Conservation (phyloP, 2,888 invertebrate species). For the Trypoxylon attenuatum region DNA sequence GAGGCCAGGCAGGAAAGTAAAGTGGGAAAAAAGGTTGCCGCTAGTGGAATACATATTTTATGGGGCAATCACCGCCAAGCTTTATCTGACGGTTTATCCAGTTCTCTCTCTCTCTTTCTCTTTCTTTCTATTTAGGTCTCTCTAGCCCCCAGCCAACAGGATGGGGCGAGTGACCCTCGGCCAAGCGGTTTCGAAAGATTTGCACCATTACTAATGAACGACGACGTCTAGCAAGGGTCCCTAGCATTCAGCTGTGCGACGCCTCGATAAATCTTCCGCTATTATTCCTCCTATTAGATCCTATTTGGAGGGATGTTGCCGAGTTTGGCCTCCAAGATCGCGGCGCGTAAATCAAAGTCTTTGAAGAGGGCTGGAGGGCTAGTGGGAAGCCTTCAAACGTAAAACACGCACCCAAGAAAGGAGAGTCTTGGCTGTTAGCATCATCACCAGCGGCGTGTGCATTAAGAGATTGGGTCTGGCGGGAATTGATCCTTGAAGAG, state of each 20-base stretch:
- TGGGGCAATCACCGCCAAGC: constrained; percentile 70
- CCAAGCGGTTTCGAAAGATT: constrained; percentile 47
- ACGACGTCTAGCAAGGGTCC: constrained; percentile 6
- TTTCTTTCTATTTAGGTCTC: constrained; percentile 25
- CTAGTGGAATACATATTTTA: constrained; percentile 71
- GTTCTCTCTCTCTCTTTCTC: no score
- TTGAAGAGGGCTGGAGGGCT: neutral
- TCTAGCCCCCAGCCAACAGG: neutral
- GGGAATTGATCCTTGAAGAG: no score
- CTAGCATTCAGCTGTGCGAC: constrained; percentile 11
- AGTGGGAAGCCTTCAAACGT: no score
- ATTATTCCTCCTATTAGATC: neutral
- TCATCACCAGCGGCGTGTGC: no score
- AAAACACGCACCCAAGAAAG: no score
- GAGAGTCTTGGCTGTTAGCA: no score
- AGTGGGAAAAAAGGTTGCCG: constrained; percentile 51
- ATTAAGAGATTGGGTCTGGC: no score
- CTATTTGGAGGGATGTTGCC: constrained; percentile 1
- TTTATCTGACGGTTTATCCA: constrained; percentile 72
- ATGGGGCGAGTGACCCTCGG: constrained; percentile 35
- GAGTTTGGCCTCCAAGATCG: constrained; percentile 1
- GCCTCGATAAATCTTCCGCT: constrained; percentile 32
- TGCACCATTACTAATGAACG: constrained; percentile 56
- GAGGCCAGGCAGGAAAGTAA: constrained; percentile 27
- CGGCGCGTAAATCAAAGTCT: constrained; percentile 9